Base-by-base conservation (phyloP, 2,888 invertebrate species). In the Labia minor region DNA sequence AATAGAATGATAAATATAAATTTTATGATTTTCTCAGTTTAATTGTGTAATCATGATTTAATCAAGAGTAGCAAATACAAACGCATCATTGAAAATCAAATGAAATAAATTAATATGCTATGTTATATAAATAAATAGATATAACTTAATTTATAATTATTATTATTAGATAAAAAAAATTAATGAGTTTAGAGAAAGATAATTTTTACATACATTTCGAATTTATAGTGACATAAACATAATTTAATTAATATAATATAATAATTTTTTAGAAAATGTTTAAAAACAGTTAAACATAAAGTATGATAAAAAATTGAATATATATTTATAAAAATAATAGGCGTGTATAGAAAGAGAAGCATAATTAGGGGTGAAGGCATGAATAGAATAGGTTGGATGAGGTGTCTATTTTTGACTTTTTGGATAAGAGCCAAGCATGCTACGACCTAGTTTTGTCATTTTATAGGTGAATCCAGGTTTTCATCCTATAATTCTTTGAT, bases 401-500 rank as follows among this genome's bases (percentile, higher is more conserved):
- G n/a, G 14, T 3, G 49, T 11, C 16, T 49, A 49, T 49, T 49
- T 49, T 49, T 49, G 49, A 49, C 3, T n/a, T 3, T 11, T 49
- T 49, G 49, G 49, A 49, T 4, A 16, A 49, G 49, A 49, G 49
- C 49, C 49, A 49, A 49, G 49, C 49, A 49, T 49, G 49, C 49
- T 49, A 49, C 49, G 49, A n/a, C 49, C 49, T 49, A 49, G 49
- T 49, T 49, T 16, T 49, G 49, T 49, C 14, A 49, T 49, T 14
- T n/a, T 49, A 26, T 14, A 49, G 49, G 49, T 49, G 49, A 49
- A n/a, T 14, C 49, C 49, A 16, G 16, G 49, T 49, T 11, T 49
- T 11, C 49, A n/a, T 49, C 26, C 8, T 49, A 8, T 49, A 33
- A 33, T 33, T n/a, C n/a, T n/a, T n/a, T n/a, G n/a, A n/a, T n/a